Conservation (phyloP, 1,140 invertebrate genomes). For the Solenopsis fugax region DNA sequence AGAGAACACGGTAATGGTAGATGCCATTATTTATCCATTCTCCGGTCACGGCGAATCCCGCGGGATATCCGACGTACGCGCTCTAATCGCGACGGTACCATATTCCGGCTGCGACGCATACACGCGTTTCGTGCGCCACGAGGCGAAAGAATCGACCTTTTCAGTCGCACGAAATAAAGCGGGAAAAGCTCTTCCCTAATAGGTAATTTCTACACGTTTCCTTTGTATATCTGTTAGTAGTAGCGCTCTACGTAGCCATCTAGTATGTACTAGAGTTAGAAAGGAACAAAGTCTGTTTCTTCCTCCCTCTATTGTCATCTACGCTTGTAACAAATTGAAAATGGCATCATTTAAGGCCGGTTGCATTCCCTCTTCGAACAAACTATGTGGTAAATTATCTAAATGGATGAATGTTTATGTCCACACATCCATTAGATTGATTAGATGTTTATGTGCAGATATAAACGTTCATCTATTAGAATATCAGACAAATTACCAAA, state of each 20-base stretch:
- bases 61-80: conserved; percentile 81
- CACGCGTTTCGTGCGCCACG: conserved; percentile 21
- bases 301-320: background rate
- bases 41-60: conserved; percentile 79
- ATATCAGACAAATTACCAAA: too few relatives aligned
- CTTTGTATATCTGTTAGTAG: background rate
- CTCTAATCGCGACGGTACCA: conserved; percentile 80
- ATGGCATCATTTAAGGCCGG: background rate
- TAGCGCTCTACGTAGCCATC: background rate
- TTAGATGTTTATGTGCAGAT: too few relatives aligned
- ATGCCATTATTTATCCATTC: conserved; percentile 84
- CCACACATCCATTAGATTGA: too few relatives aligned
- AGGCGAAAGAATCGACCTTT: conserved; percentile 70
- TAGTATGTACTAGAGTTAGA: background rate
- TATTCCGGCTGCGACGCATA: conserved; percentile 51
- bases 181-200: background rate
- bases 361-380: too few relatives aligned
- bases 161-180: conserved; percentile 64
- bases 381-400: too few relatives aligned
- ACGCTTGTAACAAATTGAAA: background rate
- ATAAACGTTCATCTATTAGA: too few relatives aligned
- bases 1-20: conserved; percentile 67
- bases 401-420: too few relatives aligned
- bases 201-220: conserved; percentile 17
- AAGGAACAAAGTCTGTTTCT: background rate